A percentile compares a stretch with the other conserved stretches of the same genome.
These are phyloP conservation scores for Parasteatoda tepidariorum DNA, from an alignment of 1,140 invertebrate species.

Conservation along the genomic window DNA sequence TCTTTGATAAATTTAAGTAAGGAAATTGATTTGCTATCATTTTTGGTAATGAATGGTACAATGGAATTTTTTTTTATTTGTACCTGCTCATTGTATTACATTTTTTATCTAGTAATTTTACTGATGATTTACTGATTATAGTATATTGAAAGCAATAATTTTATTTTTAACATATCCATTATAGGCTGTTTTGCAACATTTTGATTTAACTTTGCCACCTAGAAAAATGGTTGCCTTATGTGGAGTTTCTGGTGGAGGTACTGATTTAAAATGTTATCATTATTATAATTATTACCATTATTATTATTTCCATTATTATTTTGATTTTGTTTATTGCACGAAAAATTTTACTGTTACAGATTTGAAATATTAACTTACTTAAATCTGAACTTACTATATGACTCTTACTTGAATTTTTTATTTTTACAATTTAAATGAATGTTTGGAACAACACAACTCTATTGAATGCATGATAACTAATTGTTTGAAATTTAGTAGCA, in stretches of 20 bases:
- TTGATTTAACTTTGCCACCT: constrained; percentile 82
- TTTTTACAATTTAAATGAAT: too few relatives aligned
- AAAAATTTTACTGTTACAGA: neutral
- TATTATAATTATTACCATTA: neutral
- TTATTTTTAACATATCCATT: constrained; percentile 69
- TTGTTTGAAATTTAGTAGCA: too few relatives aligned
- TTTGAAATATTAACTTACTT: neutral
- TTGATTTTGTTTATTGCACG: neutral
- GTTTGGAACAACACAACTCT: too few relatives aligned
- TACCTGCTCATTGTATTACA: too few relatives aligned
- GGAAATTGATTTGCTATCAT: too few relatives aligned
- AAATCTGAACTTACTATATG: neutral
- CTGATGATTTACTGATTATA: too few relatives aligned
- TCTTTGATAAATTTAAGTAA: too few relatives aligned
- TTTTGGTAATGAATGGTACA: too few relatives aligned
- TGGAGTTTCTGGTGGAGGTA: constrained; percentile 85
- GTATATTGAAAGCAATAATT: too few relatives aligned
- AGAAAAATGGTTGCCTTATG: constrained; percentile 93
- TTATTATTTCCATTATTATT: neutral
- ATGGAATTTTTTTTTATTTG: too few relatives aligned
- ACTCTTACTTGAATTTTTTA: neutral
- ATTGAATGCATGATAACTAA: too few relatives aligned
- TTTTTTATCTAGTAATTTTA: too few relatives aligned
- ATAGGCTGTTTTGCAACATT: constrained; percentile 78
- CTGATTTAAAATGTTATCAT: constrained; percentile 16